Evolutionary conservation across 2,113 vertebrate species (phyloP).

Genomic region (Phoenicopterus ruber): DNA sequence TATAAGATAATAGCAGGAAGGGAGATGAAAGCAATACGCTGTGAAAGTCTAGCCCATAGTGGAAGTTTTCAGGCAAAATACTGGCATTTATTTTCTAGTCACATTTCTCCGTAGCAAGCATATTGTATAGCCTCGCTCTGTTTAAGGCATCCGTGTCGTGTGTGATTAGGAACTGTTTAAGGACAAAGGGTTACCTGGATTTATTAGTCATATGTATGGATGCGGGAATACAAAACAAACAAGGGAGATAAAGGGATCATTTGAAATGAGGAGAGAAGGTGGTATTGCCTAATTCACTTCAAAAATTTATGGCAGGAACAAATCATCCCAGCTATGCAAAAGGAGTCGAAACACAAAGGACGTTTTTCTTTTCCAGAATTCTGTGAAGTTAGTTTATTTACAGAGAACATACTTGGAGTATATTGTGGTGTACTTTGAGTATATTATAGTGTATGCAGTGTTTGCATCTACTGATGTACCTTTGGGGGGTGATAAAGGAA

Average conservation of each 20-base stretch:
- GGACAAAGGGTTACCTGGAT: background rate
- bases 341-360: background rate
- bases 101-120: background rate
- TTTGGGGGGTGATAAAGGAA: background rate
- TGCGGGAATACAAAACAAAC: background rate
- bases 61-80: background rate
- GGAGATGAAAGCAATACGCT: background rate
- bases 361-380: background rate
- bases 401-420: background rate
- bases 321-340: background rate
- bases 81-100: background rate
- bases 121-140: background rate
- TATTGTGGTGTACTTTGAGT: background rate
- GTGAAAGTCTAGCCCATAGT: background rate
- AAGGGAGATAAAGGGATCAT: background rate
- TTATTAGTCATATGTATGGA: too few species aligned
- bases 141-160: background rate
- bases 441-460: background rate
- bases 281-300: background rate
- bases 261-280: background rate
- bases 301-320: background rate
- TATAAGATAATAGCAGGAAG: background rate
- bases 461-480: background rate
- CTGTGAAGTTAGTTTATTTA: too few species aligned
- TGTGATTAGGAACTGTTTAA: background rate